Base-by-base conservation (phyloP, 2,888 invertebrate species). In the Acanthoscelides obtectus region DNA sequence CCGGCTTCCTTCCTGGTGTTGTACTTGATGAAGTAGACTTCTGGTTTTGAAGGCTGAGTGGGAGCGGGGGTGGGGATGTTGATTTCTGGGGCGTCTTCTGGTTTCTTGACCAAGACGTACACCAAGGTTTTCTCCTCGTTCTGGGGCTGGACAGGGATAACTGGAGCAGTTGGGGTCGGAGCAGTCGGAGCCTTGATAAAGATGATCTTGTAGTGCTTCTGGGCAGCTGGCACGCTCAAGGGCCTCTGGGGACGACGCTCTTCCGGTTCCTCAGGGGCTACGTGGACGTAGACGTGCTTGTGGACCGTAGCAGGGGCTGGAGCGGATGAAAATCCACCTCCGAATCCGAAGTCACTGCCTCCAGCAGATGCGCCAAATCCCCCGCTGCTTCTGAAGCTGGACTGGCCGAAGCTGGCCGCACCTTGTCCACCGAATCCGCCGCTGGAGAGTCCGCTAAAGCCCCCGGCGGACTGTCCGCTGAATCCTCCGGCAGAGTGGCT, bases 171-270 rank as follows among this genome's bases (percentile, higher is more conserved):
- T 69, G 93, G 93, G 73, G 93, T 89, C 70, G 94, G 93, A 21
- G 79, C 73, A 65, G 75, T 68, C 72, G 80, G 80, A 19, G 80
- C 81, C 89, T 95, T 95, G 86, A 95, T 95, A 89, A 95, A 95
- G 87, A 95, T 94, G 84, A 95, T 95, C 84, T 95, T 95, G 90
- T 95, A 94, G 86, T 94, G 94, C 81, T 94, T 94, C 86, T 94
- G 94, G 69, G 94, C 89, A 75, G 92, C 91, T 68, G 92, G 91
- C 0, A 90, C 87, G 27, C 89, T 88, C 78, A 93, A 89, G 71
- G 90, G 88, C 79, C 91, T 90, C 73, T 88, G 88, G 70, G 89
- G 87, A 79, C 90, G 88, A 78, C 89, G 87, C 81, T 91, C 91
- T 79, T 92, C 90, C 12, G 91, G 94, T 86, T 95, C 94, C 88